Base-by-base conservation (phyloP, 2,888 invertebrate species). In the Caenorhabditis sp. region DNA sequence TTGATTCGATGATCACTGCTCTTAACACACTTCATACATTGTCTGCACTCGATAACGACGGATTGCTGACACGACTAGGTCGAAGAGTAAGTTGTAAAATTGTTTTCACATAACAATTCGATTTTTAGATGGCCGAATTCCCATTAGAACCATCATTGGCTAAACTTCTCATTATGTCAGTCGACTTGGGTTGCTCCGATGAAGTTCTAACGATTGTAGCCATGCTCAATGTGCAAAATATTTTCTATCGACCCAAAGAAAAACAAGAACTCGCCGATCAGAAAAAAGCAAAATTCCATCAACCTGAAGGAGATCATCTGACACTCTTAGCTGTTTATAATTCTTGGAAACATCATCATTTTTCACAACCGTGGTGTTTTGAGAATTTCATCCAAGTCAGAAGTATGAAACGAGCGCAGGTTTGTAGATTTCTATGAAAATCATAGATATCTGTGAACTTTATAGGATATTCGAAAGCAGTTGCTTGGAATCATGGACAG, bases 121-220 rank as follows among this genome's bases (percentile, higher is more conserved):
- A 66, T 67, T 88, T 89, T n/a, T 89, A 93, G 92, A 99, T 99
- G 99, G 97, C 99, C 0, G 99, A 99, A 89, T 99, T 99, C 88
- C 99, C 99, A 0, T 89, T 99, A 63, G 99, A 99, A 88, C 99
- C 99, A 0, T 96, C 95, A 89, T 91, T 99, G 26, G 95, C 96
- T 0, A 99, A 99, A 91, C 95, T 99, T 92, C 90, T 99, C 4
- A 99, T 99, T 69, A 97, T 97, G 97, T 97, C 97, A 0, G 97
- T 99, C 0, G 95, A 97, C 24, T 90, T 97, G 55, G 94, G 94
- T 82, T 99, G 99, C 87, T 95, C 95, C 0, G 99, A 99, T 88
- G 99, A 99, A 90, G 94, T 99, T 77, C 91, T 99, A 10, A 99
- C 99, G 0, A 94, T 99, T 68, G 97, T 99, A 0, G 96, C 97